Conservation (phyloP, 2,797 vertebrate species). For the Enteromius trimaculatus region DNA sequence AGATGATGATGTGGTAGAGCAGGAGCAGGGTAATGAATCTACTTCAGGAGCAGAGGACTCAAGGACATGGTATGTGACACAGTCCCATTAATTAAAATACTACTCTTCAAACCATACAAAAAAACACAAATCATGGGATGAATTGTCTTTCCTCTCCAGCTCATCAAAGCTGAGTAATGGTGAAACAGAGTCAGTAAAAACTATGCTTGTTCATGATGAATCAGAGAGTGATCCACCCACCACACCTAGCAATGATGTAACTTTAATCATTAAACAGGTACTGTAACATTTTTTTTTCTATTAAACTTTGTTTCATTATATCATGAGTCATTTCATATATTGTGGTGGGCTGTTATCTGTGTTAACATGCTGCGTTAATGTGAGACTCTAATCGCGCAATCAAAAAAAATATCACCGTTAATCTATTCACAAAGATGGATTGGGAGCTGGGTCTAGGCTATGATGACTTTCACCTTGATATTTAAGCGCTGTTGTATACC, state of each 20-base stretch:
- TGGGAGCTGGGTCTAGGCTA: too few relatives aligned
- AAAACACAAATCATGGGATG: background rate
- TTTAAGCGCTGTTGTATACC: too few relatives aligned
- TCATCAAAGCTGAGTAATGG: constrained; percentile 89
- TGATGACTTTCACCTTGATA: too few relatives aligned
- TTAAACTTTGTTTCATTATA: background rate
- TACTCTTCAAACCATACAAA: background rate
- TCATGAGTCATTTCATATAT: background rate
- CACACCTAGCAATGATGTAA: constrained; percentile 94
- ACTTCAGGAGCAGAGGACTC: constrained; percentile 79
- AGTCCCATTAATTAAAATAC: background rate
- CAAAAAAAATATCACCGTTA: too few relatives aligned
- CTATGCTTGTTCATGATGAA: constrained; percentile 93
- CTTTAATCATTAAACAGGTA: constrained; percentile 96
- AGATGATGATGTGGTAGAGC: constrained; percentile 85
- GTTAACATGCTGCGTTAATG: too few relatives aligned
- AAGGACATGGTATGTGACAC: constrained; percentile 83
- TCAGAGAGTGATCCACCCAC: constrained; percentile 88
- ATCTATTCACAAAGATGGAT: too few relatives aligned
- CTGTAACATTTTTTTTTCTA: background rate
- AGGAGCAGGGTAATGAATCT: constrained; percentile 83
- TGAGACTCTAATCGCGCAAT: too few relatives aligned
- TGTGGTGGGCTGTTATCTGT: too few relatives aligned
- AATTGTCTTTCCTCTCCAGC: constrained; percentile 51
- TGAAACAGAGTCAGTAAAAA: constrained; percentile 93